A percentile compares a stretch with the other conserved stretches of the same genome.
These are phyloP conservation scores for Netelia inedita DNA, from an alignment of 2,888 invertebrate species.

Conservation along the genomic window DNA sequence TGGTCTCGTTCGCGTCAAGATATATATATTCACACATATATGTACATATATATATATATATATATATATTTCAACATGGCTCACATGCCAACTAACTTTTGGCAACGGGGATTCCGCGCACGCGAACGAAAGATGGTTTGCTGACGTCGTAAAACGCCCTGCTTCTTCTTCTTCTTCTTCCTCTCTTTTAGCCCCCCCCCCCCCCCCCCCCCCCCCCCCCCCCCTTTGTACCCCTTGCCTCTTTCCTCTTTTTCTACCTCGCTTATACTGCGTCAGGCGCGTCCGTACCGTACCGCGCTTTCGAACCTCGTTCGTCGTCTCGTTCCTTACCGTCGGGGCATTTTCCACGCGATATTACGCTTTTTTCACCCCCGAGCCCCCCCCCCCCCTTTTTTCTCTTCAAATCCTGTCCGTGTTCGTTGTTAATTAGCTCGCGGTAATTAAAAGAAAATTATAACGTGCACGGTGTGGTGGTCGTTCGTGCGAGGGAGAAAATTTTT, in stretches of 20 bases:
- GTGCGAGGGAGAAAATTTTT: too few species aligned
- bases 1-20: not conserved
- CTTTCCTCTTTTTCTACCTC: not conserved
- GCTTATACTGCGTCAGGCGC: constrained; percentile 25
- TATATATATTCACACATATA: not conserved
- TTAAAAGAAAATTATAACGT: too few species aligned
- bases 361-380: too few species aligned
- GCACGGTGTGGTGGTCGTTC: too few species aligned
- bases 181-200: not conserved
- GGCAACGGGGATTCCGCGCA: constrained; percentile 27
- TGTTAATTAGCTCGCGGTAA: too few species aligned
- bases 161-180: not conserved
- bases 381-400: too few species aligned
- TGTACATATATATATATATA: constrained; percentile 9
- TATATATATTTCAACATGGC: not conserved
- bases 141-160: constrained; percentile 41
- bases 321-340: constrained; percentile 8
- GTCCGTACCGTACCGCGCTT: constrained; percentile 32
- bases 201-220: not conserved
- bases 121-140: constrained; percentile 35
- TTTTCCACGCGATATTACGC: constrained; percentile 12
- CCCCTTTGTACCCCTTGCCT: not conserved
- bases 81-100: constrained; percentile 42
- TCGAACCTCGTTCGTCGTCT: constrained; percentile 22
- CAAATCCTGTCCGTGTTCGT: too few species aligned